A percentile compares a stretch with the other conserved stretches of the same genome.
phyloP scores from a whole-genome alignment of 2,797 vertebrate genomes.

The Melanotaenia trifasciata region DNA sequence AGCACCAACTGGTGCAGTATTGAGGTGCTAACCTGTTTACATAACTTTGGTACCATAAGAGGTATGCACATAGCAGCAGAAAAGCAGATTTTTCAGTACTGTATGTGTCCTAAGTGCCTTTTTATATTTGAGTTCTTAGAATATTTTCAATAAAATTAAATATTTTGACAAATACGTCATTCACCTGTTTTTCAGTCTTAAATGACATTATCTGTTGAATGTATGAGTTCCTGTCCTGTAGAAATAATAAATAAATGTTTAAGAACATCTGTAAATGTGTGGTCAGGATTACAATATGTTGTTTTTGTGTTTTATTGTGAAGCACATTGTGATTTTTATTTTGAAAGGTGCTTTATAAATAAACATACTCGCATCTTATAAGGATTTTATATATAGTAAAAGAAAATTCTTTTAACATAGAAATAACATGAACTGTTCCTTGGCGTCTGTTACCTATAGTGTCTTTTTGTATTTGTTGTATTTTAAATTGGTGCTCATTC shows the following conservation, averaged over 20 bases:
- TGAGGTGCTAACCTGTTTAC: conserved; percentile 78
- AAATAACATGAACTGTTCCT: background rate
- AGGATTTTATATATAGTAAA: background rate
- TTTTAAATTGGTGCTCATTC: conserved; percentile 64
- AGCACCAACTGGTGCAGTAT: conserved; percentile 47
- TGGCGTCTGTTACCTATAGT: conserved; percentile 27
- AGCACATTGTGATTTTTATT: too few species aligned
- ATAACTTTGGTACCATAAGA: conserved; percentile 58
- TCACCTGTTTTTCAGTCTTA: conserved; percentile 53
- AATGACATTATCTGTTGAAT: conserved; percentile 33
- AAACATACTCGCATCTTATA: background rate
- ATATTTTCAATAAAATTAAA: conserved; percentile 52
- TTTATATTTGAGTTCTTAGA: conserved; percentile 62
- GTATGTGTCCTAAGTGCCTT: conserved; percentile 71
- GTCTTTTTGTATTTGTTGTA: conserved; percentile 22
- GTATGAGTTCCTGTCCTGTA: conserved; percentile 50
- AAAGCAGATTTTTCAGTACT: conserved; percentile 51
- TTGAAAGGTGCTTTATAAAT: too few species aligned
- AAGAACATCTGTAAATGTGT: conserved; percentile 30
- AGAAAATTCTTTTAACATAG: background rate
- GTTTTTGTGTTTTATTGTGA: too few species aligned
- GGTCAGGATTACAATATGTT: background rate
- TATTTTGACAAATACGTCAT: conserved; percentile 46
- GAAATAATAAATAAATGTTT: conserved; percentile 68
- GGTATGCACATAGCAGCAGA: conserved; percentile 47